Percentiles rank a stretch among this genome's conserved stretches.
Evolutionary conservation across 2,113 vertebrate species (phyloP).

Genomic region (Lanius collurio): DNA sequence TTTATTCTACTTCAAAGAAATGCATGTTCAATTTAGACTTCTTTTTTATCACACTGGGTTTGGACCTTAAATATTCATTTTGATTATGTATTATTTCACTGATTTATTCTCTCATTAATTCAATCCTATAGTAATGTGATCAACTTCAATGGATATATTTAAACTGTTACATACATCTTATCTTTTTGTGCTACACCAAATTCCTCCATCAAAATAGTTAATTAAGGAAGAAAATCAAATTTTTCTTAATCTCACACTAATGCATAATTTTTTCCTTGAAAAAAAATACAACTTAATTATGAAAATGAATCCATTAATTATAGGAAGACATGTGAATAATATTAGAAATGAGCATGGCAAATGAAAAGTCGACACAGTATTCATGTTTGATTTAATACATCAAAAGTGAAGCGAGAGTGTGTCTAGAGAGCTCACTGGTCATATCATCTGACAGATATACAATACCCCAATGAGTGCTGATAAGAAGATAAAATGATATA

Average conservation of each 20-base stretch:
- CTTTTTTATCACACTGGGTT: slow-evolving; percentile 48
- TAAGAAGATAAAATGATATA: slow-evolving; percentile 12
- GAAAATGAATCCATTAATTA: slow-evolving; percentile 28
- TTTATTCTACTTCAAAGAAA: slow-evolving; percentile 58
- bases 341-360: slow-evolving; percentile 37
- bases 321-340: slow-evolving; percentile 24
- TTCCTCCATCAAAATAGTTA: slow-evolving; percentile 53
- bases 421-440: slow-evolving; percentile 18
- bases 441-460: not conserved
- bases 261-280: slow-evolving; percentile 16
- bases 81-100: slow-evolving; percentile 57
- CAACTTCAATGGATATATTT: slow-evolving; percentile 54
- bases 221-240: slow-evolving; percentile 64
- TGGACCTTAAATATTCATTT: slow-evolving; percentile 60
- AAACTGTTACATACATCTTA: slow-evolving; percentile 50
- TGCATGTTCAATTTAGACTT: slow-evolving; percentile 53
- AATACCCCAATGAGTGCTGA: not conserved
- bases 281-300: slow-evolving; percentile 57
- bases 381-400: slow-evolving; percentile 38
- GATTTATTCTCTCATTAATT: slow-evolving; percentile 60
- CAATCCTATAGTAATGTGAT: slow-evolving; percentile 43
- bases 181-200: slow-evolving; percentile 28
- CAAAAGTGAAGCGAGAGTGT: slow-evolving; percentile 5
- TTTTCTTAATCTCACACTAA: slow-evolving; percentile 42
- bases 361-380: slow-evolving; percentile 16